Evolutionary conservation across 2,888 invertebrate genomes (phyloP), one percentile per base, ranked within the genome.

Genomic region (Spodoptera picta): DNA sequence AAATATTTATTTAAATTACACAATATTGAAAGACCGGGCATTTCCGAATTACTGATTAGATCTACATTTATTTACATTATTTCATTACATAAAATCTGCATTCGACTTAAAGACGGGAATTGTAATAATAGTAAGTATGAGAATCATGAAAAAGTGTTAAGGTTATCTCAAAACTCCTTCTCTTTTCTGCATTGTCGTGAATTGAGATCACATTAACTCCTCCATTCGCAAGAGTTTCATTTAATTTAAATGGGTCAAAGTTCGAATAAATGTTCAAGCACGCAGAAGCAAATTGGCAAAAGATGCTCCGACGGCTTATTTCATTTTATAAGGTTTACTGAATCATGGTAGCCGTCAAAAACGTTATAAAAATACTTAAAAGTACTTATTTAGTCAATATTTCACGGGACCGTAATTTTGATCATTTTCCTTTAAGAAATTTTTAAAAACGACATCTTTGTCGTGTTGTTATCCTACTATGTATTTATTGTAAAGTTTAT

Each of bases 261-360:
- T 36, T 9, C 36, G 7, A 45, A 50, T 9, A 3, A 24, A 36
- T 46, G 46, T 50, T 50, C n/a, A 43, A 2, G 19, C 43, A 50
- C 43, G 14, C 27, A 57, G 11, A 53, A 53, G 49, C 31, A 52
- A 61, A 63, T 50, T 55, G 46, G 10, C 56, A 52, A 55, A 49
- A 52, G 27, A 57, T 43, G 36, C 24, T 69, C 48, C 60, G 50
- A 46, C 19, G 67, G 62, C 60, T 73, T 60, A 53, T 19, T 51
- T 43, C 73, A 66, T 76, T 57, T 66, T 73, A 44, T 53, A 48
- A 48, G 50, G 50, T 51, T 52, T 63, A 72, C 66, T 62, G 59
- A 73, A 73, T 77, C 59, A 62, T 46, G 54, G 52, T 42, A 41
- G 42, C 61, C 57, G 31, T 55, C 31, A 59, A 60, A 42, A 68